A percentile compares a stretch with the other conserved stretches of the same genome.
phyloP scores from a whole-genome alignment of 2,797 vertebrate genomes.

The Chrosomus eos region DNA sequence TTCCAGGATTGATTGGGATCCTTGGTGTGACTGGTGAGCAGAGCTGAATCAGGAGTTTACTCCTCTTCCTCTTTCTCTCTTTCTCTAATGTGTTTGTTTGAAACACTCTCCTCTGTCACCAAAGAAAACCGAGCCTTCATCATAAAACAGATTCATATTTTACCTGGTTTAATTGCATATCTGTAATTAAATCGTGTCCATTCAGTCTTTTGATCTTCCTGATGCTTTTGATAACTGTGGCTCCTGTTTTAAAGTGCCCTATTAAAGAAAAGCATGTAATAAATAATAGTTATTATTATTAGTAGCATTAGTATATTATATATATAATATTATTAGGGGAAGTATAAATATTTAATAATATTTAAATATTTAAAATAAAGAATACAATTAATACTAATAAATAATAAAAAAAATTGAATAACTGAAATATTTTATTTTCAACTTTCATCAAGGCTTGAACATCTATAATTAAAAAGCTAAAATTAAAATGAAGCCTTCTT shows the following conservation, averaged over 20 bases:
- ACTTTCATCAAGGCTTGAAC: neutral
- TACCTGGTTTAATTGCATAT: neutral
- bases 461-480: neutral
- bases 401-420: too few species aligned
- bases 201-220: neutral
- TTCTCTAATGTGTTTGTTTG: conserved; percentile 35
- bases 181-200: neutral
- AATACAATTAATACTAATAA: too few species aligned
- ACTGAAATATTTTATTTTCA: too few species aligned
- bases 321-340: neutral
- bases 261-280: neutral
- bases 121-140: conserved; percentile 26
- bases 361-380: neutral
- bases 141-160: conserved; percentile 15
- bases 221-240: neutral
- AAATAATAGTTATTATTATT: too few species aligned
- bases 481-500: conserved; percentile 20
- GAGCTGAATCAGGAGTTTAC: conserved; percentile 80
- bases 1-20: conserved; percentile 83
- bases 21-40: conserved; percentile 80
- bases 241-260: neutral
- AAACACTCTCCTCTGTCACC: conserved; percentile 44
- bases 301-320: neutral
- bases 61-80: conserved; percentile 57
- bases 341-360: too few species aligned